Base-by-base conservation (phyloP, 2,797 vertebrate species). In the Remorina albescens region DNA sequence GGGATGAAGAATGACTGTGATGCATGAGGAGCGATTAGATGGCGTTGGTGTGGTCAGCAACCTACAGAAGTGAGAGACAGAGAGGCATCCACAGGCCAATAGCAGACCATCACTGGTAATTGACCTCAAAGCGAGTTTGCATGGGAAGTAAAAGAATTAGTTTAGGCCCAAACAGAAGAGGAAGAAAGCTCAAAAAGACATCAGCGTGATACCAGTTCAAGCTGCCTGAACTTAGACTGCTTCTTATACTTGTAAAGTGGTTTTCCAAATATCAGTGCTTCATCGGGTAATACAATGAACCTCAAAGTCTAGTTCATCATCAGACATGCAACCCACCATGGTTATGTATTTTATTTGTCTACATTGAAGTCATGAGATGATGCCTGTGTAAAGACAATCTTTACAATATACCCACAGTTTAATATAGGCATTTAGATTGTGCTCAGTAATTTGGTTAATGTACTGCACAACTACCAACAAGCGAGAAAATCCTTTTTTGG, bases 21-120 rank as follows among this genome's bases (percentile, higher is more conserved):
- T 91, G 81, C 84, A 90, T 76, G 85, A 81, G 86, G 63, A 67
- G 39, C 76, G 78, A 88, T 90, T 87, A 91, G 61, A 83, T 49
- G 75, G 75, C 56, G 39, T 85, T 70, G 26, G 69, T 58, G 57
- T 55, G 80, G 71, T 51, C 28, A 32, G 74, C 36, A 56, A 56
- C 67, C 73, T 74, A 58, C 57, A 59, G 53, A 6, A 59, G 28
- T 44, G 34, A 67, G 61, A 36, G 28, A 49, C 28, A 67, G 63
- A 39, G n/a, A 53, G 19, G 21, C 25, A 42, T 37, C 50, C 36
- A 51, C 75, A 71, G 11, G 1, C 26, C 56, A 37, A n/a, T 1
- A 39, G 69, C 59, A 68, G 63, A 51, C 62, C 70, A 55, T 74
- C 44, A 50, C 63, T 71, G 37, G 63, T 73, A 87, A 85, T 67